Conservation (phyloP, 2,113 vertebrate genomes). For the Glaucomys volans region DNA sequence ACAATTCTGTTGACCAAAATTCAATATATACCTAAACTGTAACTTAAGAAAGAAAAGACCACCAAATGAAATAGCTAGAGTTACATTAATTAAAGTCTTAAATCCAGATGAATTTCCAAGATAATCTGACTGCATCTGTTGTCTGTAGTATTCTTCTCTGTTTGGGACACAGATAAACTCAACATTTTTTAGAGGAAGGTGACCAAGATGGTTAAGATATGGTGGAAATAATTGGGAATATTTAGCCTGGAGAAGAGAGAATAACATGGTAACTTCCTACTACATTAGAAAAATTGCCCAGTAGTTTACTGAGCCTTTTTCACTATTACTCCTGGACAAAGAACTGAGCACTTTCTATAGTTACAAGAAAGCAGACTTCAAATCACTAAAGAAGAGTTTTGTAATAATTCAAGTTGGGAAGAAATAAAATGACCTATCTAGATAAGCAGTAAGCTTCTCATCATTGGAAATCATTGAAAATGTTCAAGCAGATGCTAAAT, state of each 20-base stretch:
- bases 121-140: background rate
- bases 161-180: background rate
- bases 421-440: constrained; percentile 53
- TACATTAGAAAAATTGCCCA: background rate
- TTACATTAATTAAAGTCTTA: background rate
- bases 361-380: constrained; percentile 8
- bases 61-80: background rate
- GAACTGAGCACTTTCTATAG: background rate
- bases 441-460: constrained; percentile 10
- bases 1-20: background rate
- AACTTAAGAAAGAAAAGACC: too few relatives aligned
- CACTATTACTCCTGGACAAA: background rate
- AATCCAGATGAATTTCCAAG: background rate
- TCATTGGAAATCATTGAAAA: constrained; percentile 23
- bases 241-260: background rate
- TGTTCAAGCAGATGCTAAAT: constrained; percentile 54
- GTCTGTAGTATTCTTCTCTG: background rate
- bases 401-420: background rate
- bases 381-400: constrained; percentile 23
- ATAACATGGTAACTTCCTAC: background rate
- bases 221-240: background rate
- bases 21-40: background rate
- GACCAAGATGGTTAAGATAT: background rate
- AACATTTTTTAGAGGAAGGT: background rate
- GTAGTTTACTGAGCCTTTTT: background rate